Percentiles rank a stretch among this genome's conserved stretches.
phyloP scores from a whole-genome alignment of 1,140 invertebrate species.

The Ips nitidus region DNA sequence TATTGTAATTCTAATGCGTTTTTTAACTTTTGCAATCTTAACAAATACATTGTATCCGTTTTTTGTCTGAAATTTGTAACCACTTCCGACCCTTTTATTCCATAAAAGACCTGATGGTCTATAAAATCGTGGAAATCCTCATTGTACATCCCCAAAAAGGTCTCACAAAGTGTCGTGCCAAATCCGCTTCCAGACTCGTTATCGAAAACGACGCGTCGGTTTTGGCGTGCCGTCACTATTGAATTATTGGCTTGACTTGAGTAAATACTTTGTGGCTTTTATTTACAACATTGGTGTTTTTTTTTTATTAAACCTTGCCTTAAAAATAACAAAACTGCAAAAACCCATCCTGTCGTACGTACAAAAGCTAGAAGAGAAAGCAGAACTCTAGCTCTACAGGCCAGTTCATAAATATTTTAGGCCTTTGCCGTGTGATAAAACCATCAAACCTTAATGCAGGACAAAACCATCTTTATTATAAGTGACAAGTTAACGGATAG shows the following conservation, averaged over 20 bases:
- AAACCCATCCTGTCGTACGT: not conserved
- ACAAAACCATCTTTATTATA: too few relatives aligned
- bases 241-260: not conserved
- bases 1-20: too few relatives aligned
- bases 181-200: constrained; percentile 18
- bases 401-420: not conserved
- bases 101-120: constrained; percentile 19
- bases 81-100: constrained; percentile 7
- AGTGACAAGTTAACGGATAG: too few relatives aligned
- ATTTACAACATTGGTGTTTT: not conserved
- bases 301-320: not conserved
- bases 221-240: constrained; percentile 19
- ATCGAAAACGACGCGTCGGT: constrained; percentile 14
- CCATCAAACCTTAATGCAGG: not conserved
- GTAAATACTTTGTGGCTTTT: not conserved
- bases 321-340: not conserved
- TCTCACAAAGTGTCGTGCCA: constrained; percentile 17
- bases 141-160: constrained; percentile 13
- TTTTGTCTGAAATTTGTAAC: constrained; percentile 1
- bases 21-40: too few relatives aligned
- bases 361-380: not conserved
- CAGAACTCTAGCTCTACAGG: not conserved
- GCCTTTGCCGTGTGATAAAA: not conserved
- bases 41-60: not conserved
- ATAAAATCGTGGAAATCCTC: constrained; percentile 21